Base-by-base conservation (phyloP, 2,888 invertebrate genomes). In the Polydesmus complanatus region DNA sequence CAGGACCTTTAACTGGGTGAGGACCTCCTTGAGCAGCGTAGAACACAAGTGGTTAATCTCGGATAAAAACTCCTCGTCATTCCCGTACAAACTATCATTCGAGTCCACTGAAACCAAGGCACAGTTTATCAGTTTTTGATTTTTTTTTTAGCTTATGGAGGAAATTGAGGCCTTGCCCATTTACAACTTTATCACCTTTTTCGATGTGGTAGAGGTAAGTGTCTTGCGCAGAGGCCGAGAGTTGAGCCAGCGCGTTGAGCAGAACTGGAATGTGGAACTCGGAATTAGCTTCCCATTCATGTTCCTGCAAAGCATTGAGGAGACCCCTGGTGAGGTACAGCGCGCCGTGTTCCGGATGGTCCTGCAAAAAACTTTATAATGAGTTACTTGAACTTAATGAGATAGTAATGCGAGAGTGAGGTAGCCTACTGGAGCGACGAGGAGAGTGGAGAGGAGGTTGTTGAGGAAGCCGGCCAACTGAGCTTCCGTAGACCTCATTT, bases 31-130 rank as follows among this genome's bases (percentile, higher is more conserved):
- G 48, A 92, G 78, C 59, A 93, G 78, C 65, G 85, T 82, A 0
- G 83, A 80, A 64, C 85, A 84, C 71, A 89, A 82, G 70, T 81
- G 83, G 69, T 88, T 84, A 1, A 94, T 78, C 73, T 89, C 88
- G 1, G 78, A 76, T 56, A 93, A 77, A 72, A 91, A 95, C 74
- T 91, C 89, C 18, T 83, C 80, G 75, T 94, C 93, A 14, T 85
- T 83, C 5, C 94, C 94, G 71, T 95, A 96, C 50, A 96, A 76
- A 61, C 85, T 81, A 73, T 96, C 94, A 72, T 96, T 96, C 2
- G 94, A 92, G 70, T 94, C 85, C 64, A 95, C 91, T 81, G 84
- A 67, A n/a, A n/a, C n/a, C n/a, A n/a, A n/a, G n/a, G n/a, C n/a
- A n/a, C n/a, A n/a, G n/a, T n/a, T n/a, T n/a, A 37, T 37, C 14